Evolutionary conservation across 2,888 invertebrate species (phyloP), one percentile per base, ranked within the genome.

Genomic region (Eilema sororculum): DNA sequence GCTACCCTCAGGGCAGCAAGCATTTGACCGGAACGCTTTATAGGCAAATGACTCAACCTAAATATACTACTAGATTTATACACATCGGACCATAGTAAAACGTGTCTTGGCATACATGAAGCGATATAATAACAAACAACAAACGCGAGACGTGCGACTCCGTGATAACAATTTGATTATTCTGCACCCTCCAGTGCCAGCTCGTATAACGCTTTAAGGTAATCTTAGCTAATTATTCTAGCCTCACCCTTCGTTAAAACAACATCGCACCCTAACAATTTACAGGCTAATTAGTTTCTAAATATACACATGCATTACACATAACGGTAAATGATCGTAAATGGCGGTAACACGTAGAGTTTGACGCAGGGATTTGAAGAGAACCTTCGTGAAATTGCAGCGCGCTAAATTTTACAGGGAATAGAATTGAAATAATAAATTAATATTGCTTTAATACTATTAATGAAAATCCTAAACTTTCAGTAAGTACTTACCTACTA

Each of bases 161-260:
- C 76, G 76, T 88, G 89, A 90, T 92, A 91, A 91, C 88, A 90
- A 87, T 90, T 90, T 90, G 88, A 91, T 91, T 90, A 91, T 86
- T 87, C 86, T 79, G 82, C 85, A 75, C 81, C 82, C 86, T 80
- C 68, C 71, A 79, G 71, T 80, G 78, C 78, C 80, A 83, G 78
- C 78, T 76, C 69, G 77, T 78, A 77, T 75, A 81, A 78, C 82
- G 81, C 84, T 86, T 87, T 82, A 86, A 84, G 86, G 86, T 85
- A 87, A 90, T 90, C 89, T 87, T 81, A 78, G 83, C 85, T 90
- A 89, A 90, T 88, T 85, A 86, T 86, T 83, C 80, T 82, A 84
- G 83, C 77, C 81, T 83, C 83, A 83, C 87, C 89, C 86, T 87
- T 85, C 84, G 78, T 84, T 87, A 78, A 86, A 87, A 87, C 89